Evolutionary conservation across 2,113 vertebrate species (phyloP).

Genomic region (Phrynosoma blainvillii): DNA sequence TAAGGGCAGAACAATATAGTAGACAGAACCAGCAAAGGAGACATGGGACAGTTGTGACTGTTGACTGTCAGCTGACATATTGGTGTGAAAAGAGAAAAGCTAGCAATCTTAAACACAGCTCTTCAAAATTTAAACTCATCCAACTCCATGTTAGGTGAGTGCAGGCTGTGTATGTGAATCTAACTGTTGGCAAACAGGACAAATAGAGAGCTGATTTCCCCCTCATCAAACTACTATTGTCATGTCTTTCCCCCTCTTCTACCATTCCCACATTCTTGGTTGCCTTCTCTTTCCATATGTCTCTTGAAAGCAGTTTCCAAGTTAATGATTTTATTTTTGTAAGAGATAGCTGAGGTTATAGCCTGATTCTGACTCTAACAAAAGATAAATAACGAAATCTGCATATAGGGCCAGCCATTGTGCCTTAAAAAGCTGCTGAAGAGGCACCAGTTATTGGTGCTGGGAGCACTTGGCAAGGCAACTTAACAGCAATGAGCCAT

Average conservation of each 20-base stretch:
- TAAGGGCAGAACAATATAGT: background rate
- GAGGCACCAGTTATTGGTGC: background rate
- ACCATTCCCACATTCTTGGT: background rate
- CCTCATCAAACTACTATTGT: background rate
- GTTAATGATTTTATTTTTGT: background rate
- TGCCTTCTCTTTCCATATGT: background rate
- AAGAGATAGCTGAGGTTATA: background rate
- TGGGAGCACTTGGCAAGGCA: background rate
- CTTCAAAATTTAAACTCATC: background rate
- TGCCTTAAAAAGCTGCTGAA: fast-evolving
- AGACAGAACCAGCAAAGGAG: background rate
- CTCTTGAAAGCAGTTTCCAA: background rate
- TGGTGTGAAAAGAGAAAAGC: background rate
- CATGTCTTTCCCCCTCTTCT: background rate
- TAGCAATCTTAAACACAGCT: background rate
- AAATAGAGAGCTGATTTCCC: background rate
- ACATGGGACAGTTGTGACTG: too few relatives aligned
- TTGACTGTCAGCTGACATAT: background rate
- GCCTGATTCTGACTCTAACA: background rate
- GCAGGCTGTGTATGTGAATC: background rate
- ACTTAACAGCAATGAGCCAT: background rate
- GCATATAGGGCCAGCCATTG: background rate
- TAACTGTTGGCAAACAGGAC: background rate
- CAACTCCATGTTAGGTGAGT: background rate
- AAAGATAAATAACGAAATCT: background rate